phyloP scores from a whole-genome alignment of 2,113 vertebrate species.

The Uropsilus gracilis region DNA sequence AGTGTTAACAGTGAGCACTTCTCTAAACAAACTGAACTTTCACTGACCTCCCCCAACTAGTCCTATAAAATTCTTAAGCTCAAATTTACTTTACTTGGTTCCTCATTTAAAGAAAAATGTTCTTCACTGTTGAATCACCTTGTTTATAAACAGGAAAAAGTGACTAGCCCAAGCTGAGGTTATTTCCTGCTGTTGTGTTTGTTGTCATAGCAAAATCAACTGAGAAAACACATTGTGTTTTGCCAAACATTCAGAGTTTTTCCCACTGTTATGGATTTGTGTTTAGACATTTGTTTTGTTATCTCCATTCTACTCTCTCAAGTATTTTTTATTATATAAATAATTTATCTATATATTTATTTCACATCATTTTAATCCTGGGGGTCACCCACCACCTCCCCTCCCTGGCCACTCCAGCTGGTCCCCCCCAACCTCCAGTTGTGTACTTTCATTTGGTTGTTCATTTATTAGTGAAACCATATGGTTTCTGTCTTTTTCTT shows the following conservation, averaged over 20 bases:
- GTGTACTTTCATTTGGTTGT: no score
- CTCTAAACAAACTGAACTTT: not conserved
- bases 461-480: no score
- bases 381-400: no score
- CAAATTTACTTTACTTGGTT: not conserved
- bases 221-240: conserved; percentile 8
- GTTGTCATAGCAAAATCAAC: not conserved
- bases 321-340: no score
- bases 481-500: no score
- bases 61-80: not conserved
- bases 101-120: not conserved
- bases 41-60: not conserved
- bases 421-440: no score
- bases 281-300: not conserved
- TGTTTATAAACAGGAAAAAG: not conserved
- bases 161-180: not conserved
- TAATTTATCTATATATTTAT: no score
- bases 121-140: not conserved
- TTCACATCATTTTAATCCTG: no score
- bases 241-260: not conserved
- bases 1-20: not conserved
- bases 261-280: not conserved
- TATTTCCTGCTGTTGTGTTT: not conserved
- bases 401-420: no score
- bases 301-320: no score